A percentile compares a stretch with the other conserved stretches of the same genome.
Conservation (phyloP, 2,797 vertebrate species). For the Sciurus vulgaris region DNA sequence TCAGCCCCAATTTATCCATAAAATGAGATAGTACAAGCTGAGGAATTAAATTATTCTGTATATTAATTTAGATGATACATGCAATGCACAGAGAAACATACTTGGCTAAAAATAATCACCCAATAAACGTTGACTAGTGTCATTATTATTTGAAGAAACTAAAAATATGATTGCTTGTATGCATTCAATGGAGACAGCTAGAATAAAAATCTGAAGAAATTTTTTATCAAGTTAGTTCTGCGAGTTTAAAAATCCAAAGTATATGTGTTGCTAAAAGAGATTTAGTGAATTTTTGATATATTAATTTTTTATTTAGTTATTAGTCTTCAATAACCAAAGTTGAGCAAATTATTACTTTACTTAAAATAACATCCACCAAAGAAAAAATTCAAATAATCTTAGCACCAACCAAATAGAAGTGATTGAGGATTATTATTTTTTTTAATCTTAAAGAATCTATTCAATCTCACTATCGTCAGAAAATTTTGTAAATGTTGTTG, state of each 20-base stretch:
- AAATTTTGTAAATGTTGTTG: not conserved
- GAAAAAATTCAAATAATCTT: not conserved
- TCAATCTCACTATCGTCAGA: not conserved
- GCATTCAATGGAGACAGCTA: not conserved
- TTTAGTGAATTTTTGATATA: not conserved
- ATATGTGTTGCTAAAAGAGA: not conserved
- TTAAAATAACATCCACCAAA: slow-evolving; percentile 11
- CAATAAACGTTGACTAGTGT: not conserved
- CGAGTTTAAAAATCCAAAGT: slow-evolving; percentile 27
- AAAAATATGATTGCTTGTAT: not conserved
- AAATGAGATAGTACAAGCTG: not conserved
- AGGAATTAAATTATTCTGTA: not conserved
- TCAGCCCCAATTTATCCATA: not conserved
- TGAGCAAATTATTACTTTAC: slow-evolving; percentile 12
- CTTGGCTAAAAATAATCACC: not conserved
- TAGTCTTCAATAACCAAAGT: not conserved
- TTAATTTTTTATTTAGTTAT: not conserved
- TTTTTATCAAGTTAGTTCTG: not conserved
- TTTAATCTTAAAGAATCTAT: not conserved
- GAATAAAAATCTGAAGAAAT: not conserved
- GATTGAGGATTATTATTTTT: not conserved
- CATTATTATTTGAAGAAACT: not conserved
- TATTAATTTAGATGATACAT: not conserved
- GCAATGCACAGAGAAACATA: not conserved
- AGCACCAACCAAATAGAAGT: not conserved